Percentiles rank a stretch among this genome's conserved stretches.
phyloP scores from a whole-genome alignment of 2,113 vertebrate genomes.

The Tretioscincus oriximinensis region DNA sequence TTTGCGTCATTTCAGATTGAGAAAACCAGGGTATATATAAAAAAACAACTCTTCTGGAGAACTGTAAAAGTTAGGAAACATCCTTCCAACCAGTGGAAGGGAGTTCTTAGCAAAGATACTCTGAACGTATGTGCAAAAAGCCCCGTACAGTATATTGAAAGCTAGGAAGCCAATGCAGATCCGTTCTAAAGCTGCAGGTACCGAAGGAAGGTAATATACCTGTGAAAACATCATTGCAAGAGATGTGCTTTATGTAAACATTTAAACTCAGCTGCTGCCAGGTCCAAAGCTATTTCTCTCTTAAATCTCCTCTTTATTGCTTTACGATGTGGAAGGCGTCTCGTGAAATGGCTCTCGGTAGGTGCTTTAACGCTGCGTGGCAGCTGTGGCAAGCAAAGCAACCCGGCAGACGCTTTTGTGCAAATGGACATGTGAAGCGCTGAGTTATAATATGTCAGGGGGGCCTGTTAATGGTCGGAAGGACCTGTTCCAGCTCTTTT shows the following conservation, averaged over 20 bases:
- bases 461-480: constrained; percentile 71
- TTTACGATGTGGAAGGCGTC: constrained; percentile 66
- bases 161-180: neutral
- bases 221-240: neutral
- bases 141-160: neutral
- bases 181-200: neutral
- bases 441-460: constrained; percentile 77
- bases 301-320: constrained; percentile 64
- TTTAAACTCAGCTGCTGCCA: constrained; percentile 64
- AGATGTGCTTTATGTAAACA: constrained; percentile 71
- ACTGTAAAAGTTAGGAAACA: too few relatives aligned
- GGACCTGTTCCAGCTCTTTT: constrained; percentile 77
- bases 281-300: constrained; percentile 68
- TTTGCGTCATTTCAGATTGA: too few relatives aligned
- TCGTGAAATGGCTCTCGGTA: constrained; percentile 69
- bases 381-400: constrained; percentile 59
- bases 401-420: constrained; percentile 70
- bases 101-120: too few relatives aligned
- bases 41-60: too few relatives aligned
- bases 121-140: too few relatives aligned
- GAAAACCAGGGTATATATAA: too few relatives aligned
- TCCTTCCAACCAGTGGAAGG: too few relatives aligned
- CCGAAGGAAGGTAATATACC: neutral
- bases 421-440: constrained; percentile 69
- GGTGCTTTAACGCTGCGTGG: constrained; percentile 64